These are phyloP conservation scores for Callopanchax toddi DNA, from an alignment of 2,113 vertebrate species.

Conservation along the genomic window DNA sequence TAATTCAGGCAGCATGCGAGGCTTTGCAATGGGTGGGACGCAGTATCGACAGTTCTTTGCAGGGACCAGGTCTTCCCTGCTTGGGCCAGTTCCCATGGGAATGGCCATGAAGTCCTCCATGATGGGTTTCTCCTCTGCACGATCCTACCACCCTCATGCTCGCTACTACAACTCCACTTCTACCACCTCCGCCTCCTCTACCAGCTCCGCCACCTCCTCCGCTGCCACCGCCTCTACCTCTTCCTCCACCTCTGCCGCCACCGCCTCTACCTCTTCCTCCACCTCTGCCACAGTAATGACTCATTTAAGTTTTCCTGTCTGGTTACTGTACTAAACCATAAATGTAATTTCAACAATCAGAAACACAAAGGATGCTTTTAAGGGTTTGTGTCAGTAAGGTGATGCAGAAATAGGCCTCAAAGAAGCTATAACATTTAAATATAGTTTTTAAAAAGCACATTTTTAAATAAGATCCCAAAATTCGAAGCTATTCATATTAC, in stretches of 20 bases:
- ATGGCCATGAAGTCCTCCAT: conserved; percentile 89
- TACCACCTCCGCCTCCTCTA: conserved; percentile 13
- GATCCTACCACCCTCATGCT: conserved; percentile 84
- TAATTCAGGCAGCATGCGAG: conserved; percentile 84
- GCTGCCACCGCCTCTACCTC: conserved; percentile 8
- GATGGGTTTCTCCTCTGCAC: conserved; percentile 82
- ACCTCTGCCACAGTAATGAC: conserved; percentile 39
- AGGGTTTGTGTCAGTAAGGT: neutral
- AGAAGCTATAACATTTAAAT: no score
- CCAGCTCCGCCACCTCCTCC: conserved; percentile 13
- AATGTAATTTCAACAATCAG: neutral
- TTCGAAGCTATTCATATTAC: no score
- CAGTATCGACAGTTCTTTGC: conserved; percentile 93
- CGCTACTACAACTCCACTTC: conserved; percentile 75
- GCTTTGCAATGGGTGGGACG: conserved; percentile 87
- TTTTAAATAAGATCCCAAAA: no score
- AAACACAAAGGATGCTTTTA: neutral
- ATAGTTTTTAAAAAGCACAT: no score
- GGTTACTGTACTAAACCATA: neutral
- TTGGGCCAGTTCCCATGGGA: conserved; percentile 92
- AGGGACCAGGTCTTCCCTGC: conserved; percentile 89
- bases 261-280: conserved; percentile 13
- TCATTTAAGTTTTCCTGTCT: conserved; percentile 1
- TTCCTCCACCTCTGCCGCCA: conserved; percentile 4
- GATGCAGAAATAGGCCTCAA: no score